Conservation (phyloP, 2,888 invertebrate species). For the Xestia rhomboidea region DNA sequence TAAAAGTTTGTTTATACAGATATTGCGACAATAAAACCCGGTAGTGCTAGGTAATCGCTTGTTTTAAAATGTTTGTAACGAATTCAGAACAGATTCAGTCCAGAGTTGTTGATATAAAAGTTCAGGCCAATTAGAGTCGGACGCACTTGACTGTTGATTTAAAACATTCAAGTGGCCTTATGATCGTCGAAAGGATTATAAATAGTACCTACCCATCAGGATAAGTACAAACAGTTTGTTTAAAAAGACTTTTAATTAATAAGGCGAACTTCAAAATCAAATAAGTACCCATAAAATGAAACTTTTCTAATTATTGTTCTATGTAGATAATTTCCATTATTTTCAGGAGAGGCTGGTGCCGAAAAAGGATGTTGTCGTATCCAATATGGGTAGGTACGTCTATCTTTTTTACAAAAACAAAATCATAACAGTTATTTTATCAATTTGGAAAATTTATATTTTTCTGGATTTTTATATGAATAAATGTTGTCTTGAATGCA, state of each 20-base stretch:
- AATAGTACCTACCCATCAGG: neutral
- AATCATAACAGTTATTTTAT: neutral
- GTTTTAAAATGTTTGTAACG: neutral
- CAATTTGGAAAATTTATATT: neutral
- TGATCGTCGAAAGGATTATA: conserved; percentile 3
- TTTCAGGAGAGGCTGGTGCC: neutral
- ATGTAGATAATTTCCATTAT: neutral
- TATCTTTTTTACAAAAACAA: neutral
- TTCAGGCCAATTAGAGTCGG: conserved; percentile 15
- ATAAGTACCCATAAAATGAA: neutral
- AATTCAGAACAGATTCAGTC: neutral
- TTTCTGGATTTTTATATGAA: neutral
- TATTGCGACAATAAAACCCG: neutral
- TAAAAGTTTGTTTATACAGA: neutral
- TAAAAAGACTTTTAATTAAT: conserved; percentile 11
- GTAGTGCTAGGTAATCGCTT: neutral
- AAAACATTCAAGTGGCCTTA: conserved; percentile 11
- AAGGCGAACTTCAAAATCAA: conserved; percentile 8
- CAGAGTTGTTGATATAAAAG: neutral
- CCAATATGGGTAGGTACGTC: neutral
- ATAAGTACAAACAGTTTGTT: neutral
- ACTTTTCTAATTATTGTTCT: conserved; percentile 12
- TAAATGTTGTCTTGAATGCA: neutral
- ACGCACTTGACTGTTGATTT: conserved; percentile 11
- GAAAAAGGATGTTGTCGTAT: neutral